These are phyloP conservation scores for Tachina lurida DNA, from an alignment of 2,888 invertebrate genomes.

Conservation along the genomic window DNA sequence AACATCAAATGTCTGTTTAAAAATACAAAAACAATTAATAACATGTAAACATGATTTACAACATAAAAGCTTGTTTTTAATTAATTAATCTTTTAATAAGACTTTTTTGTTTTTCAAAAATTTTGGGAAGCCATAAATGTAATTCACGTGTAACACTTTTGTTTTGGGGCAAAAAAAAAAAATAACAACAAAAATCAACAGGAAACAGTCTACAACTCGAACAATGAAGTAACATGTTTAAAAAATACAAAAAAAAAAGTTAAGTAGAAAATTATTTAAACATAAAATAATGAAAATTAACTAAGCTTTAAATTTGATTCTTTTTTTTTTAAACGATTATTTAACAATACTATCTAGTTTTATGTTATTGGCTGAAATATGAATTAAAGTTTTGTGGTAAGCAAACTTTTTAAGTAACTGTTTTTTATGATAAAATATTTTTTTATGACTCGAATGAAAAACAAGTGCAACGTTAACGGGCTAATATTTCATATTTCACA, in stretches of 20 bases:
- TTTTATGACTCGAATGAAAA: too few species aligned
- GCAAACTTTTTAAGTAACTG: too few species aligned
- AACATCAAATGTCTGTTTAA: slow-evolving; percentile 47
- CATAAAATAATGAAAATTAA: slow-evolving; percentile 49
- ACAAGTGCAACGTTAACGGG: too few species aligned
- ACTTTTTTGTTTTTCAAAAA: background rate
- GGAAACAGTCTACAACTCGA: slow-evolving; percentile 31
- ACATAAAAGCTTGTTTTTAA: slow-evolving; percentile 54
- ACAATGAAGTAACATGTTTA: background rate
- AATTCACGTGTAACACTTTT: slow-evolving; percentile 39
- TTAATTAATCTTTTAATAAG: slow-evolving; percentile 40
- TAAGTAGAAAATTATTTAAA: slow-evolving; percentile 1
- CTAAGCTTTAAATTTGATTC: slow-evolving; percentile 57
- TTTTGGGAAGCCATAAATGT: slow-evolving; percentile 44
- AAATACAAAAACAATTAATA: slow-evolving; percentile 61
- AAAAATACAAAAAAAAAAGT: slow-evolving; percentile 14
- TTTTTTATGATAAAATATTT: too few species aligned
- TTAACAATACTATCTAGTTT: too few species aligned
- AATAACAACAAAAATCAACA: slow-evolving; percentile 3
- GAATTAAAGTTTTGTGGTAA: too few species aligned
- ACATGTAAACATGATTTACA: slow-evolving; percentile 64
- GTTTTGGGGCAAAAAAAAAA: background rate
- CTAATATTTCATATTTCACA: too few species aligned
- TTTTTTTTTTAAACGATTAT: background rate
- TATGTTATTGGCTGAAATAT: too few species aligned